phyloP scores from a whole-genome alignment of 2,113 vertebrate genomes.

The Solea solea region DNA sequence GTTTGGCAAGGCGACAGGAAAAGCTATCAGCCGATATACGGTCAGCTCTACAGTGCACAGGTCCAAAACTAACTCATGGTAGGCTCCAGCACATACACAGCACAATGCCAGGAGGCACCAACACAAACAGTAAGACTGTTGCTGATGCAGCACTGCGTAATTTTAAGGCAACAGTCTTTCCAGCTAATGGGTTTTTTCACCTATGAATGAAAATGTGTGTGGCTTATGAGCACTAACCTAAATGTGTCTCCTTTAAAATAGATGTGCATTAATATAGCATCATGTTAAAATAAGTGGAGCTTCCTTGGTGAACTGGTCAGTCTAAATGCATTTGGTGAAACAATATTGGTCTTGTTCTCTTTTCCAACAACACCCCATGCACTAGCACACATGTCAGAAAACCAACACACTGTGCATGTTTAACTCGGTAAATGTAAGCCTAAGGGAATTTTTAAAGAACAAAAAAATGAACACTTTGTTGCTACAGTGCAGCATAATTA shows the following conservation, averaged over 20 bases:
- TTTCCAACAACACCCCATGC: constrained; percentile 25
- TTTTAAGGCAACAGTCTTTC: constrained; percentile 14
- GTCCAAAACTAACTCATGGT: constrained; percentile 74
- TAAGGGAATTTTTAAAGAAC: background rate
- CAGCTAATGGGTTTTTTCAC: constrained; percentile 14
- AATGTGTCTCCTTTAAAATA: constrained; percentile 43
- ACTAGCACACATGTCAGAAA: constrained; percentile 2
- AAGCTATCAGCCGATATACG: constrained; percentile 41
- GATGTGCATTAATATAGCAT: constrained; percentile 34
- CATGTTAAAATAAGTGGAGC: constrained; percentile 36
- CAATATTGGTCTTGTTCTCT: constrained; percentile 7
- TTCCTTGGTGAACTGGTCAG: constrained; percentile 12
- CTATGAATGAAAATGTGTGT: constrained; percentile 22
- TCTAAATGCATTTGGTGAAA: constrained; percentile 26
- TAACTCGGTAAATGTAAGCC: background rate
- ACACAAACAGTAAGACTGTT: constrained; percentile 19
- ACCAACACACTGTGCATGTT: background rate
- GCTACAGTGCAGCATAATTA: constrained; percentile 1
- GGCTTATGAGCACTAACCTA: constrained; percentile 24
- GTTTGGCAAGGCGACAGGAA: constrained; percentile 59
- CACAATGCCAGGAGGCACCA: constrained; percentile 48
- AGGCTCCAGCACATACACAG: constrained; percentile 21
- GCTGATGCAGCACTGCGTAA: constrained; percentile 23
- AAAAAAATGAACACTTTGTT: background rate
- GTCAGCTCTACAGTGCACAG: constrained; percentile 49